These are phyloP conservation scores for Zonotrichia leucophrys DNA, from an alignment of 2,113 vertebrate genomes.

Conservation along the genomic window DNA sequence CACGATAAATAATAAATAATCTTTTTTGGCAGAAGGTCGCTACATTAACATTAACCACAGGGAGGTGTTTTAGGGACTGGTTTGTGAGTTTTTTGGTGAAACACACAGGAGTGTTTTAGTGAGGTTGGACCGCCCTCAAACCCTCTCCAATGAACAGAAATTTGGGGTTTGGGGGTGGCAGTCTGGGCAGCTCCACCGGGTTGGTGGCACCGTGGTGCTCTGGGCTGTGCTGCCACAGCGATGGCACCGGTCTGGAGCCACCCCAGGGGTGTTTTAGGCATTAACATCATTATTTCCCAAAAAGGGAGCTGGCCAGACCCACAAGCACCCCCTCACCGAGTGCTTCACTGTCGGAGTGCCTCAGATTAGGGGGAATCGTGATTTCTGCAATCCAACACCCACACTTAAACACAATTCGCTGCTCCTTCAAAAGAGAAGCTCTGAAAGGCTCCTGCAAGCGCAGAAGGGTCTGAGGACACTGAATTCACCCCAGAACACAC, in stretches of 20 bases:
- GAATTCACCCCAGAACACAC: background rate
- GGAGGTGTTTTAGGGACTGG: background rate
- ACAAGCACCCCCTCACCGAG: background rate
- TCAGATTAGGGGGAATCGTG: background rate
- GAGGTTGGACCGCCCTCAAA: background rate
- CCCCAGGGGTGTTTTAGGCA: background rate
- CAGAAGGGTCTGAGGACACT: background rate
- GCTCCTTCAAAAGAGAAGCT: slow-evolving; percentile 54
- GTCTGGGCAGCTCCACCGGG: background rate
- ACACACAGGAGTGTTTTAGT: background rate
- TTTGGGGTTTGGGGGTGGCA: background rate
- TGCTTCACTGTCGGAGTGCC: background rate
- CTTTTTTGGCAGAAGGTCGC: slow-evolving; percentile 8
- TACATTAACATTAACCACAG: background rate
- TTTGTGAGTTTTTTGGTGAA: background rate
- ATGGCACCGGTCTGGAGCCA: background rate
- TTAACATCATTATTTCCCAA: background rate
- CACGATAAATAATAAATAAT: slow-evolving; percentile 42
- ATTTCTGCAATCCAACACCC: background rate
- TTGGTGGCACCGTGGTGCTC: background rate
- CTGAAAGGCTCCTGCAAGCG: background rate
- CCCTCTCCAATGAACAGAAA: background rate
- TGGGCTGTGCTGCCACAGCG: background rate
- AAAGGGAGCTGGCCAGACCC: background rate
- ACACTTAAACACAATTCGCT: background rate